Evolutionary conservation across 2,113 vertebrate genomes (phyloP), one percentile per base, ranked within the genome.

Genomic region (Tiliqua scincoides): DNA sequence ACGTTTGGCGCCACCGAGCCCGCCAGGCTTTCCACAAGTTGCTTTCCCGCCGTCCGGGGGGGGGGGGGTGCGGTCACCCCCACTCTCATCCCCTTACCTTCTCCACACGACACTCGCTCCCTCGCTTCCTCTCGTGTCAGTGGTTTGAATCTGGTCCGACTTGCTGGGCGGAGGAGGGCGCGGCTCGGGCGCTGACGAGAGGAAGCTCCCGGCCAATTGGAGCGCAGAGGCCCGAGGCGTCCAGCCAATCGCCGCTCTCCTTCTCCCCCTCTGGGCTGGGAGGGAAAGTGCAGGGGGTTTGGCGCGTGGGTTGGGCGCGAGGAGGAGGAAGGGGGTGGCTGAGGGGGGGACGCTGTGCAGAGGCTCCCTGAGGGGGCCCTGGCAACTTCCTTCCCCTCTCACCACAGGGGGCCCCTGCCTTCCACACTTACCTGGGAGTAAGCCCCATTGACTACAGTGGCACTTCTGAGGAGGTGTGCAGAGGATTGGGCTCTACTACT

Each of bases 141-240:
- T 84, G 70, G 63, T 93, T 93, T 91, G 92, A 93, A 93, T 89
- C 83, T 80, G 32, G 76, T 61, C 32, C 77, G 32, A 61, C 25
- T 21, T 0, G 54, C 11, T 1, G 27, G 23, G 59, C 61, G 52
- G 32, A 71, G 35, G 23, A 25, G 27, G 67, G 76, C 1, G 21
- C 17, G 27, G 72, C 2, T 15, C 12, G 11, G 15, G n/a, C n/a
- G 10, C 73, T 3, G 4, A 5, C 23, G 77, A 0, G 61, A 11
- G 27, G 2, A 63, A 37, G 0, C 6, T 2, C 14, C 0, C 2
- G 62, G 48, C 89, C 88, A 90, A 91, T 90, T 59, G 2, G 3
- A 12, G 0, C 30, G 14, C 59, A 10, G 32, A 14, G 10, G 0
- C 2, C 5, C 0, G 3, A 1, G 8, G 1, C 1, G 8, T 23